These are phyloP conservation scores for Brachynemurus nebulosus DNA, from an alignment of 2,888 invertebrate genomes.

Conservation along the genomic window DNA sequence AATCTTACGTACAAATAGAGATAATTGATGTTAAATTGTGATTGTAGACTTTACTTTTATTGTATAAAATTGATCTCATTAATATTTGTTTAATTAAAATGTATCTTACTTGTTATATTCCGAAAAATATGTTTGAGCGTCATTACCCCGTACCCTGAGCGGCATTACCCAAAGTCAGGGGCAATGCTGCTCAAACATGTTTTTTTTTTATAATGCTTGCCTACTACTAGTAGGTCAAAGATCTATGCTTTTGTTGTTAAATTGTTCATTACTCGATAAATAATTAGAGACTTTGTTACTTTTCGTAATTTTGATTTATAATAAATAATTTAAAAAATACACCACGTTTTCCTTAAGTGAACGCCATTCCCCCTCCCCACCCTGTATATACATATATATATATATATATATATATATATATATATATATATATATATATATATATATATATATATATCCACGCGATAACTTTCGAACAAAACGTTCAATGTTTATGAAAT, in stretches of 20 bases:
- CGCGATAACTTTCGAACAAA: no score
- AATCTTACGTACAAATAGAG: conserved; percentile 10
- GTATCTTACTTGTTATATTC: conserved; percentile 12
- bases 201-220: conserved; percentile 14
- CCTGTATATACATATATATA: no score
- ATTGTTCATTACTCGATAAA: conserved; percentile 17
- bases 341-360: conserved; percentile 17
- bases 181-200: conserved; percentile 13
- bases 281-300: conserved; percentile 14
- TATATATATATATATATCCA: no score
- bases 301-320: conserved; percentile 17
- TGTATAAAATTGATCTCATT: conserved; percentile 14
- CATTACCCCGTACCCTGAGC: conserved; percentile 14
- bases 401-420: no score
- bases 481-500: no score
- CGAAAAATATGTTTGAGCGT: conserved; percentile 13
- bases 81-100: conserved; percentile 13
- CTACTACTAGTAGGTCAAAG: conserved; percentile 14
- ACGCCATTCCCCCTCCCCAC: conserved; percentile 12
- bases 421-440: no score
- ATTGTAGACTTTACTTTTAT: conserved; percentile 14
- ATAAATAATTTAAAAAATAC: conserved; percentile 17
- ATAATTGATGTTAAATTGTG: conserved; percentile 16
- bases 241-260: conserved; percentile 14
- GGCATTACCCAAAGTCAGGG: conserved; percentile 13